Conservation (phyloP, 2,113 vertebrate species). For the Syngnathus typhle region DNA sequence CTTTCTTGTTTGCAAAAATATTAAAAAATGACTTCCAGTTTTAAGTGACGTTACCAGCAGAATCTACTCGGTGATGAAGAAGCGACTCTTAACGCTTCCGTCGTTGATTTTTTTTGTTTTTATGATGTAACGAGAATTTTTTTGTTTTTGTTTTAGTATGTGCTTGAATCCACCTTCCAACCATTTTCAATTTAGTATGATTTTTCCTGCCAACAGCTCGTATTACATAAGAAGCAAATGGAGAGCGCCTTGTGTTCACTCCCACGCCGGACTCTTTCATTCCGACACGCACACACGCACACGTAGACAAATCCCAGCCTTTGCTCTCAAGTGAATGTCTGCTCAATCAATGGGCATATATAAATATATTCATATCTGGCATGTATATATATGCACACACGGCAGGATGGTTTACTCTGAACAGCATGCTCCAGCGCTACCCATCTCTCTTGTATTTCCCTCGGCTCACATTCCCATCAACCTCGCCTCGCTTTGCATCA, state of each 20-base stretch:
- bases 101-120: neutral
- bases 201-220: conserved; percentile 3
- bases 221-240: conserved; percentile 5
- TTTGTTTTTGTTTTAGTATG: no score
- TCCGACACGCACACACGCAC: neutral
- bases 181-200: neutral
- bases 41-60: neutral
- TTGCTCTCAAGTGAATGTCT: conserved; percentile 6
- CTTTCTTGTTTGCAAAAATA: no score
- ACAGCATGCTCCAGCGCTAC: neutral
- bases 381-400: neutral
- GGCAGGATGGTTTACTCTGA: neutral
- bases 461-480: neutral
- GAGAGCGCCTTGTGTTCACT: conserved; percentile 2
- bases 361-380: neutral
- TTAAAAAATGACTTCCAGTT: neutral
- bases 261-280: neutral
- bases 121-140: neutral
- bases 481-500: neutral
- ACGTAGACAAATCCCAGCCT: neutral
- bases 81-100: neutral
- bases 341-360: neutral
- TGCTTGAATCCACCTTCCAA: neutral
- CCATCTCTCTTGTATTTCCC: neutral
- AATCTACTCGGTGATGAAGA: neutral